These are phyloP conservation scores for Hesperia comma DNA, from an alignment of 2,888 invertebrate genomes.

Conservation along the genomic window DNA sequence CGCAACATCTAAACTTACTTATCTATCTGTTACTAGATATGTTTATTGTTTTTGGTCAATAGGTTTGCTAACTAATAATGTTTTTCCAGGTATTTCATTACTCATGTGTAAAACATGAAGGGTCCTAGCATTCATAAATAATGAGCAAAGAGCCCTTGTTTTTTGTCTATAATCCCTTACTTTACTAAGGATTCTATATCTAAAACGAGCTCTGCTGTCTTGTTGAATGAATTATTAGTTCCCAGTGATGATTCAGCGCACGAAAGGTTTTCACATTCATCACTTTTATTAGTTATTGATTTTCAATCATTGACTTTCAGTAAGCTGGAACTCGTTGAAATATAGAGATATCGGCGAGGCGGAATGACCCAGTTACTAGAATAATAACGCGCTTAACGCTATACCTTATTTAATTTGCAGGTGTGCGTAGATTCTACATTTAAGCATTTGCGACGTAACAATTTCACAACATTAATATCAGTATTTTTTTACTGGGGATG, in stretches of 20 bases:
- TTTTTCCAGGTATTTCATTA: no score
- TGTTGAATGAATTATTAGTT: background rate
- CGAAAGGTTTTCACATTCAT: background rate
- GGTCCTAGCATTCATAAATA: no score
- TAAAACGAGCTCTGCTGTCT: background rate
- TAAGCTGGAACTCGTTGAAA: slow-evolving; percentile 21
- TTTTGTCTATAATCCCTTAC: no score
- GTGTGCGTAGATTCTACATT: background rate
- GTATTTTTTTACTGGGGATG: no score
- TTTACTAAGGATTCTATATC: no score
- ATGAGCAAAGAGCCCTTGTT: no score
- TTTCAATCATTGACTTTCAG: slow-evolving; percentile 51
- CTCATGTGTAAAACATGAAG: no score
- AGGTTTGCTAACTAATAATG: no score
- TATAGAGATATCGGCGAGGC: slow-evolving; percentile 13
- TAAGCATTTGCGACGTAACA: slow-evolving; percentile 10
- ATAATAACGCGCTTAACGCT: slow-evolving; percentile 19
- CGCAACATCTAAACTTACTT: background rate
- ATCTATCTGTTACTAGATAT: no score
- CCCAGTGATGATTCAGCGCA: background rate
- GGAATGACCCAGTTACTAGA: slow-evolving; percentile 20
- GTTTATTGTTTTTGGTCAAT: no score
- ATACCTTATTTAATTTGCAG: slow-evolving; percentile 1
- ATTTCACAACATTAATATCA: background rate
- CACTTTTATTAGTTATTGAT: slow-evolving; percentile 49